Conservation (phyloP, 2,113 vertebrate species). For the Lepus europaeus region DNA sequence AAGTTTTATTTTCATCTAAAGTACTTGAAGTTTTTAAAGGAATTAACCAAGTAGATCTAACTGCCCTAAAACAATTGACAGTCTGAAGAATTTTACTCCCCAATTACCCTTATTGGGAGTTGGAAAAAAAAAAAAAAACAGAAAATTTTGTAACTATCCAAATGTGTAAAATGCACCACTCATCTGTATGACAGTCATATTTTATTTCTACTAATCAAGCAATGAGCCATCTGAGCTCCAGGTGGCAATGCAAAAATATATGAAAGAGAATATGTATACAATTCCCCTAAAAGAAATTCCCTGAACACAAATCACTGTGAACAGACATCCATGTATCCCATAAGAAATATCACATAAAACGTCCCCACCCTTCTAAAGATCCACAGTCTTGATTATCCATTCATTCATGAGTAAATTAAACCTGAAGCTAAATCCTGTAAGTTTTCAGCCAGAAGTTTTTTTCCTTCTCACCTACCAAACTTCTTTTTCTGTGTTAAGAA, state of each 20-base stretch:
- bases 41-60: conserved; percentile 59
- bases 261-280: neutral
- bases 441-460: conserved; percentile 29
- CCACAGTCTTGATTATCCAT: conserved; percentile 49
- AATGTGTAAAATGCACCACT: neutral
- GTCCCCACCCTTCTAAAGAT: conserved; percentile 17
- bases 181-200: neutral
- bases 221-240: neutral
- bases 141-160: conserved; percentile 4
- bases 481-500: conserved; percentile 19
- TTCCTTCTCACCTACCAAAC: conserved; percentile 16
- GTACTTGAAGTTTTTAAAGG: neutral
- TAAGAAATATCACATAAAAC: neutral
- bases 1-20: conserved; percentile 1
- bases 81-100: conserved; percentile 4
- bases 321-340: neutral
- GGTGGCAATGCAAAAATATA: conserved; percentile 9
- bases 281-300: conserved; percentile 16
- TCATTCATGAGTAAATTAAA: conserved; percentile 30
- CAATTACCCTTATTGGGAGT: neutral
- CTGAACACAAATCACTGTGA: neutral
- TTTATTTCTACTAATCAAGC: conserved; percentile 21
- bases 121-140: neutral
- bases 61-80: neutral
- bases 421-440: conserved; percentile 47